phyloP scores from a whole-genome alignment of 2,113 vertebrate species.

The Coreoperca whiteheadi region DNA sequence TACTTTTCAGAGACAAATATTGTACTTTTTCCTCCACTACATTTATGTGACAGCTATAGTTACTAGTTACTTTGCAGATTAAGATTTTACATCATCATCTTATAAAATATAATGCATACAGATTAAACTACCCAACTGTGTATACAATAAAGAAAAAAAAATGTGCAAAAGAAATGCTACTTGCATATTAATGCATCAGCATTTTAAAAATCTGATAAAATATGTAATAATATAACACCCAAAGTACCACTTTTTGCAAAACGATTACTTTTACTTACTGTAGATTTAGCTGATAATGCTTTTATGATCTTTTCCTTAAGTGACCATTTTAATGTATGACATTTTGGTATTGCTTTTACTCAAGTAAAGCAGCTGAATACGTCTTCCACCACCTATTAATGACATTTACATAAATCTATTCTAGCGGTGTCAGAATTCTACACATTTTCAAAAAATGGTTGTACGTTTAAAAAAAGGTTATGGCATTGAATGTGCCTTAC shows the following conservation, averaged over 20 bases:
- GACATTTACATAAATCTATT: not conserved
- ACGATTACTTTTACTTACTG: not conserved
- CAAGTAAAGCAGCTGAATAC: not conserved
- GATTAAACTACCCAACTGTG: not conserved
- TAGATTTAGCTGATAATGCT: not conserved
- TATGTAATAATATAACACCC: too few relatives aligned
- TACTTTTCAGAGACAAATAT: not conserved
- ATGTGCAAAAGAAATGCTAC: too few relatives aligned
- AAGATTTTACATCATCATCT: not conserved
- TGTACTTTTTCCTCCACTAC: not conserved
- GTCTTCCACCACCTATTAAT: not conserved
- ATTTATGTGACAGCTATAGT: not conserved
- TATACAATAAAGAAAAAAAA: too few relatives aligned
- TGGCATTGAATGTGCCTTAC: too few relatives aligned
- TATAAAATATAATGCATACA: not conserved
- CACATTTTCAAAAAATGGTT: too few relatives aligned
- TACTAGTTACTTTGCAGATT: not conserved
- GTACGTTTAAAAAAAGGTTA: too few relatives aligned
- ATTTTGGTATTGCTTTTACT: not conserved
- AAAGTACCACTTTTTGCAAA: not conserved
- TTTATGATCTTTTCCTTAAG: not conserved
- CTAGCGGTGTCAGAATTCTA: too few relatives aligned
- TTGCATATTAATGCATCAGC: too few relatives aligned
- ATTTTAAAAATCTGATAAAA: too few relatives aligned
- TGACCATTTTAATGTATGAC: not conserved